These are phyloP conservation scores for Eilema sororculum DNA, from an alignment of 2,888 invertebrate genomes.

Conservation along the genomic window DNA sequence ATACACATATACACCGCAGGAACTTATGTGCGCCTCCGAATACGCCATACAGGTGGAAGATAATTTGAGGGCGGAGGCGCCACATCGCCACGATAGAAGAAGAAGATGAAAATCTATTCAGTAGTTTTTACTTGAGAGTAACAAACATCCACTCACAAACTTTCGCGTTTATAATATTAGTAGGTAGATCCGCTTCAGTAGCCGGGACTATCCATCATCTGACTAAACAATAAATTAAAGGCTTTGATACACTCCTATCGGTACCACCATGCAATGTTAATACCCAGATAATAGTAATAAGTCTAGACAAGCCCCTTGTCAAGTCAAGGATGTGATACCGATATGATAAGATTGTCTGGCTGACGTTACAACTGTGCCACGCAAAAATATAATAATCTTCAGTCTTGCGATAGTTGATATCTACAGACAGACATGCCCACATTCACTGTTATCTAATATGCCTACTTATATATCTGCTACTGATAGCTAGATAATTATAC, in stretches of 20 bases:
- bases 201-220: not conserved
- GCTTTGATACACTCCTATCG: not conserved
- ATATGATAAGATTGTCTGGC: constrained; percentile 9
- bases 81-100: no score
- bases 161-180: no score
- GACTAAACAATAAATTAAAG: not conserved
- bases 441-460: not conserved
- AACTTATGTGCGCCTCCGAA: no score
- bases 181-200: no score
- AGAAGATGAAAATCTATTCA: no score
- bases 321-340: constrained; percentile 10
- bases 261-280: not conserved
- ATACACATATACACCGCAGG: no score
- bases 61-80: no score
- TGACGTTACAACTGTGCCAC: constrained; percentile 1
- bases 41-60: no score
- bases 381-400: not conserved
- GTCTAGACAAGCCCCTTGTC: constrained; percentile 12
- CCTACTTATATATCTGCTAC: not conserved
- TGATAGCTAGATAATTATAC: no score
- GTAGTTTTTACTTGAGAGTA: no score
- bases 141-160: no score
- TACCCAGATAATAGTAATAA: constrained; percentile 7
- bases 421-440: not conserved
- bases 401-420: not conserved